Evolutionary conservation across 1,140 invertebrate species (phyloP), one percentile per base, ranked within the genome.

Genomic region (Heliconius eleuchia): DNA sequence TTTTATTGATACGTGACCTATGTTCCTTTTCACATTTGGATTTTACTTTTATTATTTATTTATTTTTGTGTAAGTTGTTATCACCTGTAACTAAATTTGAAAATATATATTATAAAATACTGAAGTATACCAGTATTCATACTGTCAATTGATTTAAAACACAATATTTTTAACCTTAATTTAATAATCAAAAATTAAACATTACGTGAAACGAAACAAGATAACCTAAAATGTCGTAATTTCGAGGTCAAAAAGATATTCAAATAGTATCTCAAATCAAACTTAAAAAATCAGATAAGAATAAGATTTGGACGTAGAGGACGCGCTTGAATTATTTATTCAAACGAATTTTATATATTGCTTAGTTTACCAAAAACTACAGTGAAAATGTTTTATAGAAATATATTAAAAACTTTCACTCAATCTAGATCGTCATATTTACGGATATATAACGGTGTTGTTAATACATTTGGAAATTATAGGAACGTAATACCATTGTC

Each of bases 381-480:
- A 55, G 16, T 34, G 23, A 88, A 88, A 84, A 93, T 93, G 91
- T 87, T 90, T 71, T 85, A 86, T 74, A 89, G 84, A 81, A 83
- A 84, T 76, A 80, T 89, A 71, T 42, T 87, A 52, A 88, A 85
- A 85, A 90, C 84, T 88, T 88, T 91, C 80, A 80, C 86, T 30
- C 66, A 78, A 42, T 73, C 84, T 74, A 84, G 81, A 82, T 78
- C 86, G 37, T 73, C 83, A 72, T 84, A 80, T 87, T 87, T 89
- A 78, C 27, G 87, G n/a, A 90, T 85, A 86, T 83, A 84, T 82
- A 90, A 89, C 74, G 80, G 78, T 78, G 81, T 84, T 71, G 72
- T 85, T 27, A 82, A 86, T 19, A 93, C 79, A 83, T 92, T 87
- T 74, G 86, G 85, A 42, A 92, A 90, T 84, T 85, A 86, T 42